Percentiles rank a stretch among this genome's conserved stretches.
Evolutionary conservation across 2,797 vertebrate genomes (phyloP).

Genomic region (Scyliorhinus canicula): DNA sequence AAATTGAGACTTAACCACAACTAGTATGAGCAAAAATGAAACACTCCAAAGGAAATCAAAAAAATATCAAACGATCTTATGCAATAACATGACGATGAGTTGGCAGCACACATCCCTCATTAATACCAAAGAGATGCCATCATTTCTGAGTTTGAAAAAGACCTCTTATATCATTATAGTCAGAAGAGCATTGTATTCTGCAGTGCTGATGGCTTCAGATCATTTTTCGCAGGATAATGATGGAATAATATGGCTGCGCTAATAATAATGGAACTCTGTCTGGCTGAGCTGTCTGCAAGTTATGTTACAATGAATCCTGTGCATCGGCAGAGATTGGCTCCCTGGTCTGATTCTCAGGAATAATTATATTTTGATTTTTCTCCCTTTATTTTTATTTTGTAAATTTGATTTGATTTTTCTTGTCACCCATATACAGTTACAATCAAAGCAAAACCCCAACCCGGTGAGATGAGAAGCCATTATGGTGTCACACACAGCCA

Average conservation of each 20-base stretch:
- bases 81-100: neutral
- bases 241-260: neutral
- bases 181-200: slow-evolving; percentile 5
- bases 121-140: slow-evolving; percentile 34
- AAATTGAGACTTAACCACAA: neutral
- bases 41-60: neutral
- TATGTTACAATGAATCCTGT: neutral
- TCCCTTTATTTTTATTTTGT: neutral
- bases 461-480: slow-evolving; percentile 19
- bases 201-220: slow-evolving; percentile 17
- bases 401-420: slow-evolving; percentile 41
- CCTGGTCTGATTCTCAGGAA: neutral
- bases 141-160: slow-evolving; percentile 15
- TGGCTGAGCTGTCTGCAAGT: slow-evolving; percentile 11
- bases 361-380: neutral
- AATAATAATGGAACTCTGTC: slow-evolving; percentile 17
- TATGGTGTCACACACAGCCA: neutral
- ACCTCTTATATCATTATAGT: neutral
- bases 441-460: slow-evolving; percentile 41
- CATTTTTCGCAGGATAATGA: neutral
- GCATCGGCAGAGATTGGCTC: neutral
- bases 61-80: neutral
- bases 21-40: slow-evolving; percentile 13
- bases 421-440: neutral
- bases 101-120: neutral